Evolutionary conservation across 2,113 vertebrate genomes (phyloP).

Genomic region (Tragulus kanchil): DNA sequence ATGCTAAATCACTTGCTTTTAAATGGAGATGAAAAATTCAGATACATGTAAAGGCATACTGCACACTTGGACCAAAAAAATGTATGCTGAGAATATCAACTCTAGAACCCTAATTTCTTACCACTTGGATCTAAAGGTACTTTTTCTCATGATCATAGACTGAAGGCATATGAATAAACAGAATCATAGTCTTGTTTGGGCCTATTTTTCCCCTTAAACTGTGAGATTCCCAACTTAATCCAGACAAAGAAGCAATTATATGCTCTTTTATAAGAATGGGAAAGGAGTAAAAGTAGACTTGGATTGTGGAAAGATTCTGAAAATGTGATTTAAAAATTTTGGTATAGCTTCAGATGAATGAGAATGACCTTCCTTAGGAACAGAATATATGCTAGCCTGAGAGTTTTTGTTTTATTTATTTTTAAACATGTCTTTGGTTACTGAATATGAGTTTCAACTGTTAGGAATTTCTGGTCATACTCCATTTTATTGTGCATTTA

Average conservation of each 20-base stretch:
- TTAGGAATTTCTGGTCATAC: not conserved
- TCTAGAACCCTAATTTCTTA: not conserved
- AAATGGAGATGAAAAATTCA: constrained; percentile 15
- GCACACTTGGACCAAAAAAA: not conserved
- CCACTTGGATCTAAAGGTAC: not conserved
- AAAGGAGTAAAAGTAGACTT: not conserved
- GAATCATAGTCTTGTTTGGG: not conserved
- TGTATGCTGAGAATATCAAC: not conserved
- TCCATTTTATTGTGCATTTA: not conserved
- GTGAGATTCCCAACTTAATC: constrained; percentile 28
- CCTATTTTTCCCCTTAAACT: not conserved
- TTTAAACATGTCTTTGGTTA: not conserved
- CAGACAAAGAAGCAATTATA: not conserved
- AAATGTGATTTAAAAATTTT: constrained; percentile 24
- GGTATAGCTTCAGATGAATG: not conserved
- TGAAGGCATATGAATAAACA: not conserved
- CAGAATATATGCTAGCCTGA: not conserved
- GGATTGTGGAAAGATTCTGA: not conserved
- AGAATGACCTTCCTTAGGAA: not conserved
- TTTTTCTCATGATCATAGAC: not conserved
- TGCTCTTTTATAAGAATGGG: not conserved
- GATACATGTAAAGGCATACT: not conserved
- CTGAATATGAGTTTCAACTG: not conserved
- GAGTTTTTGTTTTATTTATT: not conserved
- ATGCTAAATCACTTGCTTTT: constrained; percentile 38